Evolutionary conservation across 2,888 invertebrate genomes (phyloP), one percentile per base, ranked within the genome.

Genomic region (Myopa tessellatipennis): DNA sequence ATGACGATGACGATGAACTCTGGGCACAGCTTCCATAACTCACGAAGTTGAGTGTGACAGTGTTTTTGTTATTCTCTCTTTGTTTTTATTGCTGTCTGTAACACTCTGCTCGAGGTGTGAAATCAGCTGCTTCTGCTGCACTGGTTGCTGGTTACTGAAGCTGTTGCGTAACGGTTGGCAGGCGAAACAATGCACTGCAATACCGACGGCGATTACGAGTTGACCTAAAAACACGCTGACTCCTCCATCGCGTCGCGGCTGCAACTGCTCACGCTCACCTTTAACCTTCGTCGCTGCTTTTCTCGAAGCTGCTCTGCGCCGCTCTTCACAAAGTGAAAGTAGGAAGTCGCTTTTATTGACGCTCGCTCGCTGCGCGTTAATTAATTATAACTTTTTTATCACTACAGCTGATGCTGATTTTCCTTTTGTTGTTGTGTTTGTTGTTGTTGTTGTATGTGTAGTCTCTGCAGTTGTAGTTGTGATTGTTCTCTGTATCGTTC

Each of bases 1-100:
- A 81, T 87, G 87, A 79, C 88, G 88, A 83, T 88, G 88, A 78
- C 88, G 88, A 85, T 89, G 89, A 82, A 89, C 88, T 85, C 89
- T 89, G 82, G 89, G 88, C 55, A 81, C 81, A 81, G 86, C 84
- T 83, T 89, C 89, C 89, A 89, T 89, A 81, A 74, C 79, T 45
- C 4, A 50, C 34, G 38, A 38, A 6, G 16, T 12, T 14, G 38
- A 68, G 38, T 45, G 45, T 45, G 45, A 1, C 1, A 3, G 45
- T 8, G 45, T 6, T 1, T 45, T 45, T 34, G 63, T 63, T 63
- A 5, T 16, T 70, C 52, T 16, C 7, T 38, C 38, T 40, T 26
- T 14, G 40, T 60, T 7, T 74, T 50, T 52, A 3, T 52, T 36
- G 7, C 7, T 67, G 16, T 74, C 7, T 55, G 6, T 65, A 65